These are phyloP conservation scores for Tupaia tana DNA, from an alignment of 2,113 vertebrate genomes.

Conservation along the genomic window DNA sequence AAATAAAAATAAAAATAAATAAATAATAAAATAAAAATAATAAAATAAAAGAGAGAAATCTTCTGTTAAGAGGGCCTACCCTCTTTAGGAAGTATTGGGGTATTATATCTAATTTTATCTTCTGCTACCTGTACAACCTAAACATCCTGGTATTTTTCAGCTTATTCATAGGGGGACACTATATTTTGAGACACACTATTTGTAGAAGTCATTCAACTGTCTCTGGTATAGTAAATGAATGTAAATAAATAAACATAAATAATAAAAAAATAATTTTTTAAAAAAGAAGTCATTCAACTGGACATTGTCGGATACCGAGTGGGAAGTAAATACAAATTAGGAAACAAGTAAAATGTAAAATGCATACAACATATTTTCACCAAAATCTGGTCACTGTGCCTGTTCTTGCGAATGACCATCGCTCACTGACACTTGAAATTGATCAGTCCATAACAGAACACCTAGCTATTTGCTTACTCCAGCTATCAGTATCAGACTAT, in stretches of 20 bases:
- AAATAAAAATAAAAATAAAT: too few species aligned
- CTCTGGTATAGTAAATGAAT: too few species aligned
- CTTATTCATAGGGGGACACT: neutral
- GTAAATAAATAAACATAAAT: too few species aligned
- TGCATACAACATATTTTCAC: neutral
- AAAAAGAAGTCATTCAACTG: neutral
- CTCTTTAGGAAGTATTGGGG: neutral
- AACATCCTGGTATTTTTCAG: neutral
- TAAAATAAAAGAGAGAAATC: neutral
- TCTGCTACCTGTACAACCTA: slow-evolving; percentile 7
- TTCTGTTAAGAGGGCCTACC: slow-evolving; percentile 2
- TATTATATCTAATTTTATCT: slow-evolving; percentile 31
- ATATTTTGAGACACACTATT: neutral
- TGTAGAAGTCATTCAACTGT: neutral
- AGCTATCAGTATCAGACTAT: neutral
- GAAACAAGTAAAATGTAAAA: slow-evolving; percentile 15
- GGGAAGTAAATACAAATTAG: neutral
- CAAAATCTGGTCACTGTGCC: slow-evolving; percentile 12
- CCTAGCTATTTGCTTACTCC: neutral
- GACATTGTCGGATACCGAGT: neutral
- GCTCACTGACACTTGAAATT: slow-evolving; percentile 16
- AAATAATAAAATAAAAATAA: too few species aligned
- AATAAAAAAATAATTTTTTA: too few species aligned
- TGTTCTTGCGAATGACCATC: neutral
- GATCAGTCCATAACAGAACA: neutral